Base-by-base conservation (phyloP, 2,888 invertebrate genomes). In the Charanyca ferruginea region DNA sequence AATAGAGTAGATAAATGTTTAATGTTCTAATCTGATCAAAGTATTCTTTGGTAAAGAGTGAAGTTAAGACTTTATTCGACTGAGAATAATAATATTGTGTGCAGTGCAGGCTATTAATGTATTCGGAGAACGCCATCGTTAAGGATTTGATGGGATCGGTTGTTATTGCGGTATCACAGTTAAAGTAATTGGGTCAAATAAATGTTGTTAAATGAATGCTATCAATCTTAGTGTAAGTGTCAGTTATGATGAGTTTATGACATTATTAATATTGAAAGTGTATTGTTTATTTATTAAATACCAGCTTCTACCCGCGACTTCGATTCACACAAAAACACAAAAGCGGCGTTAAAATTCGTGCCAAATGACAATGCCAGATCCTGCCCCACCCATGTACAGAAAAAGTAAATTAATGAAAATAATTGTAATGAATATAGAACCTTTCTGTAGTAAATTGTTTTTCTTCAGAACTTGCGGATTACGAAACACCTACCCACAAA, bases 111-210 rank as follows among this genome's bases (percentile, higher is more conserved):
- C 58, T 32, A 20, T 77, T 64, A 66, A 70, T 77, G 61, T 70
- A 80, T 80, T 80, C 78, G 20, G 38, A 35, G 71, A 72, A 77
- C 55, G 13, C 23, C 20, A 51, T 77, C 75, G 66, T 73, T 73
- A 68, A 49, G 48, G 57, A 11, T 68, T 67, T 78, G 66, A 77
- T 68, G 74, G 58, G 53, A 54, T 55, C 49, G 38, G 38, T 63
- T 60, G 63, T 58, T 71, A 60, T 41, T 54, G 55, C 28, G 45
- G 77, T 55, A 44, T 53, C 72, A 58, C 64, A 77, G 77, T 61
- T 57, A 47, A 65, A 77, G 22, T 69, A 79, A 79, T 77, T 80
- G 73, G 78, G 78, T 62, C 80, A 77, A 61, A 72, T 64, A 63
- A 72, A 77, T 64, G 32, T 52, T 68, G 41, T 49, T 64, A 53